phyloP scores from a whole-genome alignment of 2,797 vertebrate genomes.

The Sebastes taczanowskii region DNA sequence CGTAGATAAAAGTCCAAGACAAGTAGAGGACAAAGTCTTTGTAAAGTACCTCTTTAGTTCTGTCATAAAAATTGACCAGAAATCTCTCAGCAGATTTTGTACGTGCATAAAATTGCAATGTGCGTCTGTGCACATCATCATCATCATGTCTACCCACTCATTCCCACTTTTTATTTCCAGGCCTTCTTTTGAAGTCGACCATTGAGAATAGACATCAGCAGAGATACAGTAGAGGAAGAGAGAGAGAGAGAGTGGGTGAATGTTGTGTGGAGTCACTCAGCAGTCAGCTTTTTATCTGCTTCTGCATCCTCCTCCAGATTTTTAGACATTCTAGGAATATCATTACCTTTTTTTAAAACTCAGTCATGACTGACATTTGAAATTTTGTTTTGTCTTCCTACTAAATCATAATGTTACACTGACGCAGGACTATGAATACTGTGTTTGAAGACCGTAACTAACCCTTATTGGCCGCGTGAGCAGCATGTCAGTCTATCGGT shows the following conservation, averaged over 20 bases:
- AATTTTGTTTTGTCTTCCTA: neutral
- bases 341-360: neutral
- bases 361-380: neutral
- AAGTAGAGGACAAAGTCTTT: conserved; percentile 8
- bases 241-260: neutral
- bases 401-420: neutral
- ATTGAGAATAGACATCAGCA: conserved; percentile 19
- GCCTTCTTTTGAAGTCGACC: conserved; percentile 29
- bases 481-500: neutral
- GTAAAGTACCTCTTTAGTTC: neutral
- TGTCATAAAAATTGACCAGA: neutral
- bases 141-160: neutral
- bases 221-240: neutral
- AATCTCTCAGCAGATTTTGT: neutral
- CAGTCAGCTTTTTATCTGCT: neutral
- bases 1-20: neutral
- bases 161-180: conserved; percentile 22
- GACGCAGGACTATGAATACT: neutral
- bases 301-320: conserved; percentile 3
- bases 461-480: neutral
- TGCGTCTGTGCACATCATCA: neutral
- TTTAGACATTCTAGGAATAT: neutral
- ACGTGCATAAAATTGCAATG: conserved; percentile 10
- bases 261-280: neutral
- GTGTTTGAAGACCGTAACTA: neutral